Evolutionary conservation across 1,140 invertebrate genomes (phyloP).

Genomic region (Drosophila jambulina): DNA sequence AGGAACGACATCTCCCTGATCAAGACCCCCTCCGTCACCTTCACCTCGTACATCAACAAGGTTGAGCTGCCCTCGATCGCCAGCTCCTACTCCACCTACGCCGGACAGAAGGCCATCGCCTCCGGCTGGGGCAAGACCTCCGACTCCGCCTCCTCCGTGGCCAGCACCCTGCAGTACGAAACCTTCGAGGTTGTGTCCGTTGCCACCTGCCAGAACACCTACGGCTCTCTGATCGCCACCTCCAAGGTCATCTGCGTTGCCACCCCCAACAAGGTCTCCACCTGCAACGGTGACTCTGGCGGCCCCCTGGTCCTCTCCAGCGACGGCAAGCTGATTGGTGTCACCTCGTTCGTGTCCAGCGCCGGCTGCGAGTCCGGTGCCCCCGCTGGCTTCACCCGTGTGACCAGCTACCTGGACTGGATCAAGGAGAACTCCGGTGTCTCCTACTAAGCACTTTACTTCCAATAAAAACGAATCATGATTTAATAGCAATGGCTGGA

Average conservation of each 20-base stretch:
- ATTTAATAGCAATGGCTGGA: background rate
- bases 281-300: constrained; percentile 86
- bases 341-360: constrained; percentile 84
- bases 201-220: constrained; percentile 25
- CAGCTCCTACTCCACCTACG: constrained; percentile 60
- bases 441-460: constrained; percentile 28
- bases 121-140: constrained; percentile 70
- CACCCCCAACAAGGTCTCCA: constrained; percentile 62
- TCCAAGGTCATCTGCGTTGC: constrained; percentile 57
- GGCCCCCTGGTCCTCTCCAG: constrained; percentile 86
- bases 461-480: constrained; percentile 25
- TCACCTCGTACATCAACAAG: constrained; percentile 33
- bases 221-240: constrained; percentile 36
- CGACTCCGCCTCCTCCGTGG: constrained; percentile 45
- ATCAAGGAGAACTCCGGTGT: constrained; percentile 73
- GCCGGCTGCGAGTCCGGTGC: constrained; percentile 76
- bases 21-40: constrained; percentile 33
- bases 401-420: constrained; percentile 86
- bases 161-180: constrained; percentile 46
- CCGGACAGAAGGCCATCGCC: constrained; percentile 51
- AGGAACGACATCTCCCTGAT: constrained; percentile 70
- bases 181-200: constrained; percentile 20
- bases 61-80: constrained; percentile 43
- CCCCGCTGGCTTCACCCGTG: constrained; percentile 86
- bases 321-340: constrained; percentile 83